Evolutionary conservation across 2,888 invertebrate genomes (phyloP).

Genomic region (Junonia oenone): DNA sequence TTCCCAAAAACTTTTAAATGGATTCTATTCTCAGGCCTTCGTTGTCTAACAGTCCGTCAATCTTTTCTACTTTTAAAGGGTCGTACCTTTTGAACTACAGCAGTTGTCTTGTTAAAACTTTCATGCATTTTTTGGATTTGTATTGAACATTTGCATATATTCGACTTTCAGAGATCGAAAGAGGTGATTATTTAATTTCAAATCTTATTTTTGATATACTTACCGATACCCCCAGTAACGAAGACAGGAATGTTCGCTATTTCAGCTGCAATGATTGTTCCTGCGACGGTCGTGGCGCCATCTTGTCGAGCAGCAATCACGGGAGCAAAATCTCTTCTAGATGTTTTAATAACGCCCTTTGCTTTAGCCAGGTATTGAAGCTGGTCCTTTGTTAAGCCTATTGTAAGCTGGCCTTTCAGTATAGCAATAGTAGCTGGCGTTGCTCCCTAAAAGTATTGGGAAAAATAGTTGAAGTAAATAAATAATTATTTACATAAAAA

Average conservation of each 20-base stretch:
- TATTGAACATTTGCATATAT: too few relatives aligned
- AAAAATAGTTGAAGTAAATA: background rate
- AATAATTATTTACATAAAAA: too few relatives aligned
- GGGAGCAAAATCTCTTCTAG: slow-evolving; percentile 90
- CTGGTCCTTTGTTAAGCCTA: slow-evolving; percentile 85
- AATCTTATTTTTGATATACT: background rate
- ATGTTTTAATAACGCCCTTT: slow-evolving; percentile 86
- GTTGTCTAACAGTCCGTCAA: too few relatives aligned
- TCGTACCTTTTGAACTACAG: too few relatives aligned
- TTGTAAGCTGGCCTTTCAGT: slow-evolving; percentile 88
- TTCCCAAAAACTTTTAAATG: too few relatives aligned
- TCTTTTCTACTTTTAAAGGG: too few relatives aligned
- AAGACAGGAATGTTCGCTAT: slow-evolving; percentile 92
- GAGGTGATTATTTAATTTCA: background rate
- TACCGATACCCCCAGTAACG: slow-evolving; percentile 92
- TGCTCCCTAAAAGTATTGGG: slow-evolving; percentile 81
- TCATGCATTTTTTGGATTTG: too few relatives aligned
- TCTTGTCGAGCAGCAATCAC: slow-evolving; percentile 83
- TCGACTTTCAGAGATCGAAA: too few relatives aligned
- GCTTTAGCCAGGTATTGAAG: slow-evolving; percentile 82
- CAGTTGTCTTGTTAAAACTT: too few relatives aligned
- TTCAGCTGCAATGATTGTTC: slow-evolving; percentile 92
- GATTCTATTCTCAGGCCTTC: too few relatives aligned
- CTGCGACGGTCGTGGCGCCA: slow-evolving; percentile 98
- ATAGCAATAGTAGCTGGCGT: slow-evolving; percentile 96